phyloP scores from a whole-genome alignment of 2,113 vertebrate species.

The Hydrochoerus hydrochaeris region DNA sequence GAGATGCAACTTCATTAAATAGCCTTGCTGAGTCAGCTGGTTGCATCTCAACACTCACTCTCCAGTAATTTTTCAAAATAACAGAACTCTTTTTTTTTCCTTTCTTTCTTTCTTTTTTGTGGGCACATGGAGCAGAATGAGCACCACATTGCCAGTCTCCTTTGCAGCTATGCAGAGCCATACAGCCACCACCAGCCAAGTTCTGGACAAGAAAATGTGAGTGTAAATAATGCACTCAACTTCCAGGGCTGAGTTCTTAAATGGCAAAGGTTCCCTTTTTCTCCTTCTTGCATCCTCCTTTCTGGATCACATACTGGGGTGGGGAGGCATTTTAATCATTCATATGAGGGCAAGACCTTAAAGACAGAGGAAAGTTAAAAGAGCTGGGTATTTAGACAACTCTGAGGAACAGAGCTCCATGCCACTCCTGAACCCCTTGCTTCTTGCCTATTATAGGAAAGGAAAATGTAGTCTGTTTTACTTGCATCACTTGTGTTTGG shows the following conservation, averaged over 20 bases:
- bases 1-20: background rate
- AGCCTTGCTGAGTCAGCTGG: background rate
- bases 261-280: background rate
- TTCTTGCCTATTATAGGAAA: background rate
- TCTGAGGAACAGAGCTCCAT: background rate
- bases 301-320: background rate
- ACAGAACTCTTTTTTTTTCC: background rate
- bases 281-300: background rate
- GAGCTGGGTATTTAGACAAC: background rate
- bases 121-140: background rate
- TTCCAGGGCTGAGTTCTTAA: background rate
- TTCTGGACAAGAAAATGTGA: background rate
- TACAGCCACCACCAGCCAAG: too few relatives aligned
- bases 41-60: background rate
- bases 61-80: conserved; percentile 15
- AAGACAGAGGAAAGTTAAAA: background rate
- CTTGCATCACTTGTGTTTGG: background rate
- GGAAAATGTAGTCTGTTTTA: background rate
- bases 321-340: background rate
- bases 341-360: background rate
- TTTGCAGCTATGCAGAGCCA: background rate
- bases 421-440: background rate
- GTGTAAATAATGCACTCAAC: background rate
- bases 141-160: background rate
- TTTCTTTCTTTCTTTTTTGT: too few relatives aligned